Conservation (phyloP, 2,888 invertebrate species). For the Herminia tarsipennalis region DNA sequence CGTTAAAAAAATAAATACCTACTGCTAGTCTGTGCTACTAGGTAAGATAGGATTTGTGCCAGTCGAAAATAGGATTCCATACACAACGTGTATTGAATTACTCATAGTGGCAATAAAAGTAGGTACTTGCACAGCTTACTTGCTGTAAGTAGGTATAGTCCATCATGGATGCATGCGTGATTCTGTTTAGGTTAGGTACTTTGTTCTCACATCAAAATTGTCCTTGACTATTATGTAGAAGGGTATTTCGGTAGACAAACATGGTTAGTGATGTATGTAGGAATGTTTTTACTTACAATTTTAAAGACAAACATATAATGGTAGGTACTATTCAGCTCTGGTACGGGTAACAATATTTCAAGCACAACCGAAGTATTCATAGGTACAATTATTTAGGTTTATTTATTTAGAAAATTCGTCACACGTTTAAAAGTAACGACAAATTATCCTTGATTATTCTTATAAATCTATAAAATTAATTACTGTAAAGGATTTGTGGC, state of each 20-base stretch:
- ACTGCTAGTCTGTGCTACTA: neutral
- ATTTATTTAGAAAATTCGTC: slow-evolving; percentile 26
- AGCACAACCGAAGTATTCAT: slow-evolving; percentile 39
- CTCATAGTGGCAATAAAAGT: too few relatives aligned
- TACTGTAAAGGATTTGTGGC: slow-evolving; percentile 63
- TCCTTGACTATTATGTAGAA: neutral
- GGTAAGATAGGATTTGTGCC: neutral
- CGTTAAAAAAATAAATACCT: too few relatives aligned
- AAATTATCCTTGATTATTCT: slow-evolving; percentile 38
- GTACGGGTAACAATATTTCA: slow-evolving; percentile 32
- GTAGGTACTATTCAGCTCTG: slow-evolving; percentile 6
- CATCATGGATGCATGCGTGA: neutral
- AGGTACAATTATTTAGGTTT: slow-evolving; percentile 31
- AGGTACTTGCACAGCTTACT: neutral
- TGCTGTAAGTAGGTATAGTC: neutral
- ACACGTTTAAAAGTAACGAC: slow-evolving; percentile 32
- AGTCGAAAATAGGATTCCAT: neutral
- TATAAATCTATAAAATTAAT: slow-evolving; percentile 51
- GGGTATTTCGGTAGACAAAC: neutral
- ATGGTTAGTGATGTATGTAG: slow-evolving; percentile 22
- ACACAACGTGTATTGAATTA: too few relatives aligned
- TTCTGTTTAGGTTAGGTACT: neutral
- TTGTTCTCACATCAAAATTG: neutral
- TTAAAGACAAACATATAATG: slow-evolving; percentile 13
- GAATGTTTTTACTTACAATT: slow-evolving; percentile 33